Percentiles rank a stretch among this genome's conserved stretches.
Conservation (phyloP, 2,113 vertebrate species). For the Ivindomyrus marchei region DNA sequence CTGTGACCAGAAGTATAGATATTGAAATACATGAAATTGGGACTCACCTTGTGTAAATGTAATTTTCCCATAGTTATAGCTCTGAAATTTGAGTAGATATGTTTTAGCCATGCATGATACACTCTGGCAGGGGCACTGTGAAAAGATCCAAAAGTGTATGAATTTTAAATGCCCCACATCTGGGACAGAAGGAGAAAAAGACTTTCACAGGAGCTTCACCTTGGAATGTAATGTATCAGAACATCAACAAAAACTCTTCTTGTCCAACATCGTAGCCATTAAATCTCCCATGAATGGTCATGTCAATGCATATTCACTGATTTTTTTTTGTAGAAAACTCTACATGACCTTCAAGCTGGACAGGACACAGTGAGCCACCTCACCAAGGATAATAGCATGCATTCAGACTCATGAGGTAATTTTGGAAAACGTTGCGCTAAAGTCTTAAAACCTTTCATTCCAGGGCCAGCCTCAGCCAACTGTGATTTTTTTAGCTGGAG, state of each 20-base stretch:
- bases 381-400: constrained; percentile 72
- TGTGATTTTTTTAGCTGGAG: constrained; percentile 30
- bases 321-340: constrained; percentile 54
- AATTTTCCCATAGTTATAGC: neutral
- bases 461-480: neutral
- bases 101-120: neutral
- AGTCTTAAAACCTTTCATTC: constrained; percentile 1
- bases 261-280: neutral
- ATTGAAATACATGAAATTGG: neutral
- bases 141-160: neutral
- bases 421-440: neutral
- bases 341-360: constrained; percentile 78
- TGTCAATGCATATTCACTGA: neutral
- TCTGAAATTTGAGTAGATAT: neutral
- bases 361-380: constrained; percentile 78
- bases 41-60: neutral
- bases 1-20: neutral
- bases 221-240: neutral
- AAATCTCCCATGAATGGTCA: neutral
- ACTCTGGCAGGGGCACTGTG: neutral
- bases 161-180: neutral
- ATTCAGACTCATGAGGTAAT: constrained; percentile 71
- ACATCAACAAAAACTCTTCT: neutral
- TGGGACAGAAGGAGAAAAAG: constrained; percentile 70
- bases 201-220: constrained; percentile 64